Conservation (phyloP, 2,888 invertebrate species). For the Thecocarcelia acutangulata region DNA sequence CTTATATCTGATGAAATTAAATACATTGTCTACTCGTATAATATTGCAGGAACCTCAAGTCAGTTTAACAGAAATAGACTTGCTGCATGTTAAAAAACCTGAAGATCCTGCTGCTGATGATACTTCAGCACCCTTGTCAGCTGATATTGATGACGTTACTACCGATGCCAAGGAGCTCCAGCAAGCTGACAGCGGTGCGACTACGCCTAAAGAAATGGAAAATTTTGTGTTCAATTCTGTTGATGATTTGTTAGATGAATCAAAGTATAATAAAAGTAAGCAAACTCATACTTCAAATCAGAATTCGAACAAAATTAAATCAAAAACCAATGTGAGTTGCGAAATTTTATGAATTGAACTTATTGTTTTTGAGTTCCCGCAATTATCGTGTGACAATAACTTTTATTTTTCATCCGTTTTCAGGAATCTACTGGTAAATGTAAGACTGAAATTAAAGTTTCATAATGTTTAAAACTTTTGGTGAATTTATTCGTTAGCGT, state of each 20-base stretch:
- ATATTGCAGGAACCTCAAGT: slow-evolving; percentile 77
- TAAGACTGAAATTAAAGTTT: slow-evolving; percentile 67
- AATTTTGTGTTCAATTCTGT: slow-evolving; percentile 37
- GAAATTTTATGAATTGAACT: slow-evolving; percentile 24
- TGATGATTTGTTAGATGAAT: slow-evolving; percentile 34
- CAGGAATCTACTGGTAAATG: slow-evolving; percentile 62
- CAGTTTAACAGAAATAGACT: slow-evolving; percentile 78
- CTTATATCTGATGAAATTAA: too few species aligned
- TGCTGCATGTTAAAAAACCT: slow-evolving; percentile 77
- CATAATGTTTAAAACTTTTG: slow-evolving; percentile 53
- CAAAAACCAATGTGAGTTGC: slow-evolving; percentile 54
- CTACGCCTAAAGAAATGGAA: slow-evolving; percentile 5
- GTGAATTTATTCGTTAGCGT: slow-evolving; percentile 11
- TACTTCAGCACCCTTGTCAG: slow-evolving; percentile 28
- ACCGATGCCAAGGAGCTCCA: slow-evolving; percentile 16
- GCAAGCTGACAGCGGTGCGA: not conserved
- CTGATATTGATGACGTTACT: slow-evolving; percentile 38
- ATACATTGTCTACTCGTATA: not conserved
- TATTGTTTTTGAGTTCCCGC: not conserved
- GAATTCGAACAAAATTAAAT: slow-evolving; percentile 43
- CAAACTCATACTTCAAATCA: slow-evolving; percentile 19
- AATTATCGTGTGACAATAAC: not conserved
- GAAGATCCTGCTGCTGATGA: slow-evolving; percentile 70
- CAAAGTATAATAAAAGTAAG: slow-evolving; percentile 56
- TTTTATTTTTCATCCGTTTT: slow-evolving; percentile 19